Percentiles rank a stretch among this genome's conserved stretches.
phyloP scores from a whole-genome alignment of 2,797 vertebrate genomes.

The Rhodeus uyekii region DNA sequence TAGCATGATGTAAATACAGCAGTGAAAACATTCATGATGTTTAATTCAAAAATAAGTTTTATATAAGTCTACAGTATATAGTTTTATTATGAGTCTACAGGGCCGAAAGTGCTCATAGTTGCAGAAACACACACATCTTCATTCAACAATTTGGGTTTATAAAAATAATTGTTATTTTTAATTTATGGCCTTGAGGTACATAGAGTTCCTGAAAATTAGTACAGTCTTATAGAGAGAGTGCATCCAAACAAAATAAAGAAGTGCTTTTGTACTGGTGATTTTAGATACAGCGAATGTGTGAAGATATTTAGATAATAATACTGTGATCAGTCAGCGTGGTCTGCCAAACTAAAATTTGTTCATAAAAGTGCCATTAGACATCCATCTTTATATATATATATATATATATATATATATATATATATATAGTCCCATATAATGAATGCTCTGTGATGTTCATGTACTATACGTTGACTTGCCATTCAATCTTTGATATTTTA shows the following conservation, averaged over 20 bases:
- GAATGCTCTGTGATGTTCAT: not conserved
- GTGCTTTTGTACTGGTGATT: not conserved
- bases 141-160: not conserved
- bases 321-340: not conserved
- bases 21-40: not conserved
- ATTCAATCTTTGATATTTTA: not conserved
- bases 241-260: not conserved
- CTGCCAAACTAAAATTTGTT: not conserved
- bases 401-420: not conserved
- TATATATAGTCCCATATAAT: not conserved
- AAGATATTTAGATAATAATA: conserved; percentile 1
- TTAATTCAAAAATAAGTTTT: not conserved
- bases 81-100: not conserved
- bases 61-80: not conserved
- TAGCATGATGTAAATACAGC: not conserved
- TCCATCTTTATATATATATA: not conserved
- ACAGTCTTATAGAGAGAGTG: conserved; percentile 8
- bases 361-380: not conserved
- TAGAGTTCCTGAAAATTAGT: conserved; percentile 19
- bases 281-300: not conserved
- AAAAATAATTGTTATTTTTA: conserved; percentile 1
- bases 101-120: not conserved
- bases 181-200: conserved; percentile 30
- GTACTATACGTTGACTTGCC: not conserved
- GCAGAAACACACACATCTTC: not conserved